These are phyloP conservation scores for Anser cygnoides DNA, from an alignment of 2,113 vertebrate species.

Conservation along the genomic window DNA sequence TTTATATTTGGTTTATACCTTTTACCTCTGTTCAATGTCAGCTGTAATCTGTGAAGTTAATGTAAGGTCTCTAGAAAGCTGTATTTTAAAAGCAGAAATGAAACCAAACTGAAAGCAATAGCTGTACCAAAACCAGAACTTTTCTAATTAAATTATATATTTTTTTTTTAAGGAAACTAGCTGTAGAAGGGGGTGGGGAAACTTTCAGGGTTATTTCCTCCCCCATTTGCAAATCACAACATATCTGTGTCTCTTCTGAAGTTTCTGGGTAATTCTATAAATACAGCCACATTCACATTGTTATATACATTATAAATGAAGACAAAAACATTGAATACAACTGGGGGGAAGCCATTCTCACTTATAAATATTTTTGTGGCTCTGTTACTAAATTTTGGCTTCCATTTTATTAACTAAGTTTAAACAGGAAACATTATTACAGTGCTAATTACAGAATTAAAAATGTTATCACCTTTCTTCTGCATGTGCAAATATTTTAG, in stretches of 20 bases:
- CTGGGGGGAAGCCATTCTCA: neutral
- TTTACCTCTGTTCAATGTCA: neutral
- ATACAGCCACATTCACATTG: neutral
- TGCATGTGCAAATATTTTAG: neutral
- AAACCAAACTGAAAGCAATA: neutral
- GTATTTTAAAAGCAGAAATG: neutral
- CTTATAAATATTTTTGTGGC: neutral
- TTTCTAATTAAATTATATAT: neutral
- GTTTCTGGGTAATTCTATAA: neutral
- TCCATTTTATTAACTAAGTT: neutral
- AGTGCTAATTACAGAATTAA: neutral
- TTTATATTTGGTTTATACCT: conserved; percentile 11
- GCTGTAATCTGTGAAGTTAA: neutral
- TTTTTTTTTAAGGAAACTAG: neutral
- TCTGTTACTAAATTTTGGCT: neutral
- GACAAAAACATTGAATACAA: neutral
- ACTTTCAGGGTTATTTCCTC: neutral
- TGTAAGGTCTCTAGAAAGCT: neutral
- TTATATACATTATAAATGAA: neutral
- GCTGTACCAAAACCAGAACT: neutral
- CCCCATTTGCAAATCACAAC: neutral
- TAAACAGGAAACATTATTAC: neutral
- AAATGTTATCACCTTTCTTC: neutral
- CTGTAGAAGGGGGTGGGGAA: neutral
- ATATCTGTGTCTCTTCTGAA: neutral